Evolutionary conservation across 2,797 vertebrate species (phyloP), one percentile per base, ranked within the genome.

Genomic region (Acipenser oxyrinchus): DNA sequence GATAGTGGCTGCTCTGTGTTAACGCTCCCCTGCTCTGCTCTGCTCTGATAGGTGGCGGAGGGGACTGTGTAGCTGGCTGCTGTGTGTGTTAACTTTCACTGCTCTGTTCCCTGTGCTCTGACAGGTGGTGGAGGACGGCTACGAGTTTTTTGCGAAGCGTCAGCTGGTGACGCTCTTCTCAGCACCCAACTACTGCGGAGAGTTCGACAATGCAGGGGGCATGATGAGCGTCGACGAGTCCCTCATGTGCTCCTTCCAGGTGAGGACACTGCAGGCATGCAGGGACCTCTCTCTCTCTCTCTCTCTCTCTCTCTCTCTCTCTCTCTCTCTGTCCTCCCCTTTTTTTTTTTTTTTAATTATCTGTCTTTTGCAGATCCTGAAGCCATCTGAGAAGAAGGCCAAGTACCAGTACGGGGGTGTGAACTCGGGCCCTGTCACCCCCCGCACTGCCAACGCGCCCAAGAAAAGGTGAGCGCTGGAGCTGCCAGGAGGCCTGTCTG

Each of bases 171-270:
- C 97, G 70, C 89, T 99, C 37, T 99, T 99, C 85, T 99, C 97
- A 12, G 97, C 97, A 71, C 97, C 97, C 70, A 98, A 99, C 86
- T 99, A 99, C 76, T 99, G 96, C 73, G 97, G 97, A 67, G 97
- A 99, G 81, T 99, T 99, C 75, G 96, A 99, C 83, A 99, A 99
- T 62, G 97, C 97, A 64, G 97, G 97, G 13, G 97, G 95, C 74
- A 99, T 99, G 96, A 99, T 99, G 97, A 99, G 97, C 65, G 97
- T 99, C 53, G 97, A 99, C 69, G 97, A 99, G 81, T 98, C 96
- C 66, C 90, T 99, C 84, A 99, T 99, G 97, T 99, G 97, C 81
- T 99, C 97, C 64, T 99, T 99, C 87, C 97, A 99, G 97, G 96
- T 99, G 75, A 23, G 55, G 13, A 37, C 23, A 37, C 23, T 37